Evolutionary conservation across 2,113 vertebrate genomes (phyloP).

Genomic region (Hippocampus barbouri): DNA sequence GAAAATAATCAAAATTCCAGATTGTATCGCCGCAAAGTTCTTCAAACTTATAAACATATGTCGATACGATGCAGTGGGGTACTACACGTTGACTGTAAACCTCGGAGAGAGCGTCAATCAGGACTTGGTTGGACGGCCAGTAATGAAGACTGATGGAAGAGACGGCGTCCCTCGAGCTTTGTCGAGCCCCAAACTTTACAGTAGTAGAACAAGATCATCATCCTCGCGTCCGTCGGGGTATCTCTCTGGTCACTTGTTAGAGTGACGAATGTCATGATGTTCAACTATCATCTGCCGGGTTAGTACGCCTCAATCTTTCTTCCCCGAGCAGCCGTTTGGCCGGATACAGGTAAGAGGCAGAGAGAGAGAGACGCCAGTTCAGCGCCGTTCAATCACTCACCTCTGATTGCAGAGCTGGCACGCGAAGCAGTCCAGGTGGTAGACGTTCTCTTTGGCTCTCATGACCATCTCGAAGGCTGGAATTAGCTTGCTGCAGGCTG

Average conservation of each 20-base stretch:
- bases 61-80: too few relatives aligned
- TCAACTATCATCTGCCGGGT: slow-evolving; percentile 20
- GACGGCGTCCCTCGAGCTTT: background rate
- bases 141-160: slow-evolving; percentile 26
- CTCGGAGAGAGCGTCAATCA: background rate
- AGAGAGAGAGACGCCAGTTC: background rate
- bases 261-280: slow-evolving; percentile 15
- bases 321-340: slow-evolving; percentile 4
- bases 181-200: slow-evolving; percentile 2
- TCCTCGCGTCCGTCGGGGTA: slow-evolving; percentile 13
- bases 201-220: slow-evolving; percentile 13
- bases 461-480: slow-evolving; percentile 99
- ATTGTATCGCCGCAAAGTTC: too few relatives aligned
- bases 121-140: background rate
- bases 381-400: slow-evolving; percentile 69
- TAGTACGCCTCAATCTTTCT: background rate
- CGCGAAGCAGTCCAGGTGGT: slow-evolving; percentile 98
- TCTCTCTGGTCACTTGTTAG: slow-evolving; percentile 5
- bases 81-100: background rate
- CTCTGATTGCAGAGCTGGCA: slow-evolving; percentile 99
- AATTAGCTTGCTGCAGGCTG: slow-evolving; percentile 97
- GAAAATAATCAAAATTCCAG: too few relatives aligned
- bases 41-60: too few relatives aligned
- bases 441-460: slow-evolving; percentile 98
- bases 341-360: background rate